A percentile compares a stretch with the other conserved stretches of the same genome.
Evolutionary conservation across 2,113 vertebrate genomes (phyloP).

Genomic region (Mesembrinibis cayennensis): DNA sequence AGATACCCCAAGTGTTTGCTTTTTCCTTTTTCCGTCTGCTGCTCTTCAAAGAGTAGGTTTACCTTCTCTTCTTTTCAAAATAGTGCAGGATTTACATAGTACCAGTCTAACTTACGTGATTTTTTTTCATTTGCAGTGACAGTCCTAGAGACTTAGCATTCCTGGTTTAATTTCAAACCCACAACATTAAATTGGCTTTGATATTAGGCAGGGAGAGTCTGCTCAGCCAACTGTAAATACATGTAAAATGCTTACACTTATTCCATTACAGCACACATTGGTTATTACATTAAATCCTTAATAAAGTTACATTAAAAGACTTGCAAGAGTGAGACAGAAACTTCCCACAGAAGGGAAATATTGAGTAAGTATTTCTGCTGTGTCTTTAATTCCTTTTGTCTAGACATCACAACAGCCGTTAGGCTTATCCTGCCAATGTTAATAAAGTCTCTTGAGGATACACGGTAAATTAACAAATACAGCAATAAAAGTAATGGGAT

Average conservation of each 20-base stretch:
- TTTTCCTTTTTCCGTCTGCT: background rate
- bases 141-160: background rate
- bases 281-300: conserved; percentile 10
- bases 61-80: background rate
- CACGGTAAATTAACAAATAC: background rate
- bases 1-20: background rate
- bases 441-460: conserved; percentile 1
- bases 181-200: background rate
- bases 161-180: background rate
- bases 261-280: conserved; percentile 9
- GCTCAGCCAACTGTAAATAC: conserved; percentile 9
- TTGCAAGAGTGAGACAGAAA: conserved; percentile 11
- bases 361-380: conserved; percentile 38
- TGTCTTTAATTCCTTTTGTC: conserved; percentile 56
- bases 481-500: background rate
- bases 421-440: conserved; percentile 20
- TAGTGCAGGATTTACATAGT: background rate
- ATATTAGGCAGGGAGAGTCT: background rate
- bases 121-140: background rate
- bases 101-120: background rate
- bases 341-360: conserved; percentile 39
- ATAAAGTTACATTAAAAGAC: conserved; percentile 28
- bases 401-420: conserved; percentile 22
- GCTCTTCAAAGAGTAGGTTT: background rate
- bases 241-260: background rate